A percentile compares a stretch with the other conserved stretches of the same genome.
Evolutionary conservation across 2,888 invertebrate species (phyloP).

Genomic region (Leucophenga montana): DNA sequence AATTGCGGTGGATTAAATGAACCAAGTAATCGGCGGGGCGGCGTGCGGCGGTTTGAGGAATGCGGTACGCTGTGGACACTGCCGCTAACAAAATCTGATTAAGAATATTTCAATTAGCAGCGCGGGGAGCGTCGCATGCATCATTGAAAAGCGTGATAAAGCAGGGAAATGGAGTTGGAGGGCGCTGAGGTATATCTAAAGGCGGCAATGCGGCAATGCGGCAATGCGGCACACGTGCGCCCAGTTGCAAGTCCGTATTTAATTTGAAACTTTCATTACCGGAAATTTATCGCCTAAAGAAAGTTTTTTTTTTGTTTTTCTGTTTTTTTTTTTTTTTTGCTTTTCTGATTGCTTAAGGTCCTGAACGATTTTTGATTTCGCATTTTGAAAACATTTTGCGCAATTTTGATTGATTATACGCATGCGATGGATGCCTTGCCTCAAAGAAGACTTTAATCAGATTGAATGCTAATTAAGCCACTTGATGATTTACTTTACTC

Average conservation of each 20-base stretch:
- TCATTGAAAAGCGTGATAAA: background rate
- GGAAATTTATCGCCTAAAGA: constrained; percentile 18
- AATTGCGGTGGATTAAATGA: constrained; percentile 10
- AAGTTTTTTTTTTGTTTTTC: constrained; percentile 1
- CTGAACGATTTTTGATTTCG: no score
- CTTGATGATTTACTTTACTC: no score
- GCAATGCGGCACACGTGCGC: background rate
- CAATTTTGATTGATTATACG: no score
- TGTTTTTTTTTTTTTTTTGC: no score
- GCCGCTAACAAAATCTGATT: constrained; percentile 56
- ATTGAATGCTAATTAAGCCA: no score
- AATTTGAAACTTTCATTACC: constrained; percentile 15
- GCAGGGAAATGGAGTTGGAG: no score
- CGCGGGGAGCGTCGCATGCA: constrained; percentile 11
- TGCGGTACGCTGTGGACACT: background rate
- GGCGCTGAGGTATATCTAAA: no score
- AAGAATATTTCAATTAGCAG: constrained; percentile 65
- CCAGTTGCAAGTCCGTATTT: background rate
- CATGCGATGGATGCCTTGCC: no score
- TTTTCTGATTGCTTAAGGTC: no score
- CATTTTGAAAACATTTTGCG: no score
- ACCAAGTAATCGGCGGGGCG: background rate
- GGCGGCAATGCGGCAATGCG: background rate
- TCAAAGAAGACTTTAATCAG: no score
- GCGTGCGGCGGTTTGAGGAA: background rate